A percentile compares a stretch with the other conserved stretches of the same genome.
These are phyloP conservation scores for Synodontis membranacea DNA, from an alignment of 2,113 vertebrate species.

Conservation along the genomic window DNA sequence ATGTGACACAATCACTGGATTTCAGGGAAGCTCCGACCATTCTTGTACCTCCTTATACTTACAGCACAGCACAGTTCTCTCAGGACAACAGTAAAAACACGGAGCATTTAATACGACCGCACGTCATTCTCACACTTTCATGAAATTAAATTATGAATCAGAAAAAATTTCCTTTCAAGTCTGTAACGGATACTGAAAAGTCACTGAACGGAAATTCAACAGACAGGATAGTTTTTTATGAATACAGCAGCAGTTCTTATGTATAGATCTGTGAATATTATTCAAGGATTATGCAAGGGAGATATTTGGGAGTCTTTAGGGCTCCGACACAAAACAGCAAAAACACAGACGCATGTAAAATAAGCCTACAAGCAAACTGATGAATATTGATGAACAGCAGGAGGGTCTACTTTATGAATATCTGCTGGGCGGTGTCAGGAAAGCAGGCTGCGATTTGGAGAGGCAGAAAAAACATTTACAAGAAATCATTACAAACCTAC, in stretches of 20 bases:
- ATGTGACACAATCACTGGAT: not conserved
- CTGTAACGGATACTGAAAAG: not conserved
- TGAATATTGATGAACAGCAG: not conserved
- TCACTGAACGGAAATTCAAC: not conserved
- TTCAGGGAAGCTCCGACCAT: not conserved
- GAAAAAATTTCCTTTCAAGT: not conserved
- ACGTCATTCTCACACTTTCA: not conserved
- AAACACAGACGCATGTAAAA: not conserved
- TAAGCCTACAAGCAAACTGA: not conserved
- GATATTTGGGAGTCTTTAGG: not conserved
- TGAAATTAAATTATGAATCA: not conserved
- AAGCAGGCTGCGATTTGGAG: not conserved
- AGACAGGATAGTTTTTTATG: not conserved
- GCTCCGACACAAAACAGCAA: not conserved
- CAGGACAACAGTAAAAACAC: not conserved
- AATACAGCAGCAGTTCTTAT: not conserved
- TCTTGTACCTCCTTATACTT: not conserved
- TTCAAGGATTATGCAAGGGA: not conserved
- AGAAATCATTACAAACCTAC: not conserved
- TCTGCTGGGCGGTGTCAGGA: not conserved
- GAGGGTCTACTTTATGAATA: not conserved
- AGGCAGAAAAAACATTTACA: not conserved
- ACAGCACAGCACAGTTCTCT: not conserved
- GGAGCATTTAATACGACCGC: not conserved
- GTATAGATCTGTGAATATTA: not conserved